These are phyloP conservation scores for Pollachius pollachius DNA, from an alignment of 2,113 vertebrate genomes.

Conservation along the genomic window DNA sequence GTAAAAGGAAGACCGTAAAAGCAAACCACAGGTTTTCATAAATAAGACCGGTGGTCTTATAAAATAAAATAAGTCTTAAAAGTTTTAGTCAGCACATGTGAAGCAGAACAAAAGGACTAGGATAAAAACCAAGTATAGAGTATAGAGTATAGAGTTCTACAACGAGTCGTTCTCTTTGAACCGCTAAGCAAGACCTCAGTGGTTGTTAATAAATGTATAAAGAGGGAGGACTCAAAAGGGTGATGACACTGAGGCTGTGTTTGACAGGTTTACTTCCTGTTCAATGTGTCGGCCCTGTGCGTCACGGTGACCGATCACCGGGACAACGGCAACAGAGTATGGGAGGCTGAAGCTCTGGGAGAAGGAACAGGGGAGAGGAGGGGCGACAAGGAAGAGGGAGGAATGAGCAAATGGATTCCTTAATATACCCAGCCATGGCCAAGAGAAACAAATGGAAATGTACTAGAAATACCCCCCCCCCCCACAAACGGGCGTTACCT, in stretches of 20 bases:
- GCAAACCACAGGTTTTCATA: no score
- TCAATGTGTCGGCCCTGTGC: not conserved
- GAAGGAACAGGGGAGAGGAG: not conserved
- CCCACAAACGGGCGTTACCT: not conserved
- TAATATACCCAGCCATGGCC: conserved; percentile 21
- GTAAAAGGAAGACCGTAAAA: no score
- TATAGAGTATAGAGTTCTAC: no score
- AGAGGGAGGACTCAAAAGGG: not conserved
- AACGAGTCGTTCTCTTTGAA: no score
- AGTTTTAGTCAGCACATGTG: no score
- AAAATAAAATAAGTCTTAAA: no score
- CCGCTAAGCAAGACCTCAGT: no score
- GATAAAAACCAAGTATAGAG: no score
- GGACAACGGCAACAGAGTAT: not conserved
- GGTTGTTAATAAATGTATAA: not conserved
- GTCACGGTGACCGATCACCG: no score
- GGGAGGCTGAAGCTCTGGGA: not conserved
- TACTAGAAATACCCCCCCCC: conserved; percentile 29
- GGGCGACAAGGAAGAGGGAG: conserved; percentile 14
- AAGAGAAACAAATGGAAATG: conserved; percentile 31
- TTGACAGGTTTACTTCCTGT: conserved; percentile 15
- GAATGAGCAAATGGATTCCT: conserved; percentile 44
- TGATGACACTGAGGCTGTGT: conserved; percentile 10
- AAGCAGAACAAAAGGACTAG: no score
- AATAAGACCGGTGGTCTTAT: no score